Evolutionary conservation across 2,113 vertebrate genomes (phyloP).

Genomic region (Andinoacara biseriatus): DNA sequence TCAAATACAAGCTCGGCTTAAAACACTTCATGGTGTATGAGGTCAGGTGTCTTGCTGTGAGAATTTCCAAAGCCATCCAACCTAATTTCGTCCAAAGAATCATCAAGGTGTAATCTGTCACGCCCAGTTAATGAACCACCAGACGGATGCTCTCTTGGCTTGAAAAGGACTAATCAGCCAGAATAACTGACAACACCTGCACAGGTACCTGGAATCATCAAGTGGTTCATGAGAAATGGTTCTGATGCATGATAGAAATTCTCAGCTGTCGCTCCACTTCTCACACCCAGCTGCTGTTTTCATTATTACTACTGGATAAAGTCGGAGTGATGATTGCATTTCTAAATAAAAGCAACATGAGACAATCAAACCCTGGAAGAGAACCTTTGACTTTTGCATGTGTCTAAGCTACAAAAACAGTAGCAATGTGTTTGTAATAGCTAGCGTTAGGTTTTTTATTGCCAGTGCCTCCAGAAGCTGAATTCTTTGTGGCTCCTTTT

Average conservation of each 20-base stretch:
- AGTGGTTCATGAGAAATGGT: not conserved
- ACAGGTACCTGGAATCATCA: not conserved
- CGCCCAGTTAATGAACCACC: not conserved
- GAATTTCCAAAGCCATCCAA: not conserved
- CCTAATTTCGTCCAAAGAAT: not conserved
- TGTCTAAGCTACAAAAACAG: not conserved
- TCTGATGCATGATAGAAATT: not conserved
- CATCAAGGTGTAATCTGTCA: not conserved
- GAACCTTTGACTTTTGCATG: not conserved
- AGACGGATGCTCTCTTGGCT: not conserved
- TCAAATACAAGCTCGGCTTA: accelerated
- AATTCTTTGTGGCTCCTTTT: too few species aligned
- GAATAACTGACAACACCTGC: constrained; percentile 26
- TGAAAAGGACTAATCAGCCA: constrained; percentile 8
- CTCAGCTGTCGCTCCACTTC: not conserved
- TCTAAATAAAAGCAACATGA: not conserved
- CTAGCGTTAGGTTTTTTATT: not conserved
- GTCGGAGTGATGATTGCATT: not conserved
- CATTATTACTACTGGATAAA: not conserved
- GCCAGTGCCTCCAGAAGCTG: not conserved
- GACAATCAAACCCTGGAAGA: not conserved
- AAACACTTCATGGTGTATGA: not conserved
- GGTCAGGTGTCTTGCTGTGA: not conserved
- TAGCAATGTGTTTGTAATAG: too few species aligned
- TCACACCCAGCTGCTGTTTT: not conserved